These are phyloP conservation scores for Rhabdornis inornatus DNA, from an alignment of 2,113 vertebrate species.

Conservation along the genomic window DNA sequence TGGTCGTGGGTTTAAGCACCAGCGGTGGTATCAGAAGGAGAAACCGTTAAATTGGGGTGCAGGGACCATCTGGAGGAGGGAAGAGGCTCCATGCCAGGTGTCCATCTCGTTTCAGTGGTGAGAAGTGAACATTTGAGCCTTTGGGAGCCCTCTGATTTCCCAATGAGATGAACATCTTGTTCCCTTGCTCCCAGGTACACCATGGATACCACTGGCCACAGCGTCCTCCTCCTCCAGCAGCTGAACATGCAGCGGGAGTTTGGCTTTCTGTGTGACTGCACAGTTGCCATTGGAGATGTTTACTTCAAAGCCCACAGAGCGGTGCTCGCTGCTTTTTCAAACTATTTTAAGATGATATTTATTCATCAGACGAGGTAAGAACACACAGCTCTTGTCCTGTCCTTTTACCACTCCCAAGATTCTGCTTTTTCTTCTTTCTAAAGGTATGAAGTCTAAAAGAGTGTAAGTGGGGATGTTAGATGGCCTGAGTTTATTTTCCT, in stretches of 20 bases:
- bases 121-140: not conserved
- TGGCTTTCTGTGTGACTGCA: conserved; percentile 97
- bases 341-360: conserved; percentile 99
- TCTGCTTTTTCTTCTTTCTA: not conserved
- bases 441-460: not conserved
- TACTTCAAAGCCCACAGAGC: conserved; percentile 98
- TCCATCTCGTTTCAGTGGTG: not conserved
- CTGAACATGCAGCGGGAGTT: conserved; percentile 97
- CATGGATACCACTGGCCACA: conserved; percentile 90
- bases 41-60: not conserved
- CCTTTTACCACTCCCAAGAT: not conserved
- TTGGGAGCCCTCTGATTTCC: not conserved
- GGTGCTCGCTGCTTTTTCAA: conserved; percentile 95
- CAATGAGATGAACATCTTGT: not conserved
- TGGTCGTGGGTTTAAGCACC: not conserved
- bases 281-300: conserved; percentile 95
- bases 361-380: conserved; percentile 96
- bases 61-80: not conserved
- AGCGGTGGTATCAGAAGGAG: not conserved
- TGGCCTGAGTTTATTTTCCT: not conserved
- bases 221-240: conserved; percentile 94
- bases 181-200: conserved; percentile 50
- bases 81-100: not conserved
- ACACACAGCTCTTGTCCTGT: not conserved
- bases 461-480: not conserved